phyloP scores from a whole-genome alignment of 2,113 vertebrate species.

The Tachysurus vachellii region DNA sequence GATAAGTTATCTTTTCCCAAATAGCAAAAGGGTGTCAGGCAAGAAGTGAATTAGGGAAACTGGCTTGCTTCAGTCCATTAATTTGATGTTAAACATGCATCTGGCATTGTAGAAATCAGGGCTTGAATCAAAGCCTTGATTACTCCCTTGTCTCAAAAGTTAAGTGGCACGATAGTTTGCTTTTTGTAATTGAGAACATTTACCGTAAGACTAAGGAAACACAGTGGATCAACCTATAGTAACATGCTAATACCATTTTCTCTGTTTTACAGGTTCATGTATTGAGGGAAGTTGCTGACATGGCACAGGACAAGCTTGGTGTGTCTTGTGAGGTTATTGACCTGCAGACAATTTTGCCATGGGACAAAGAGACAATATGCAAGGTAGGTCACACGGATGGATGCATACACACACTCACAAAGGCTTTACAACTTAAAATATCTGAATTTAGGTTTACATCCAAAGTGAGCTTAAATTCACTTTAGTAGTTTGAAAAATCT shows the following conservation, averaged over 20 bases:
- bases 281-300: slow-evolving; percentile 87
- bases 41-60: slow-evolving; percentile 34
- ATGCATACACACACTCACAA: neutral
- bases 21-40: slow-evolving; percentile 1
- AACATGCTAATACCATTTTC: neutral
- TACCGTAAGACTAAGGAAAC: neutral
- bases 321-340: slow-evolving; percentile 97
- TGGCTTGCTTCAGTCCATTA: slow-evolving; percentile 43
- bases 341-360: slow-evolving; percentile 91
- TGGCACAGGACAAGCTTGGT: slow-evolving; percentile 96
- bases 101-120: slow-evolving; percentile 41
- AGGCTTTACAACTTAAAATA: neutral
- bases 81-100: slow-evolving; percentile 29
- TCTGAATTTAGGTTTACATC: neutral
- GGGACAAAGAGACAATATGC: slow-evolving; percentile 92
- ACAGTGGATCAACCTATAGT: neutral
- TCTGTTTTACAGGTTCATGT: slow-evolving; percentile 85
- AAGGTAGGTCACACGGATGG: slow-evolving; percentile 76
- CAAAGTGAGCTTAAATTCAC: neutral
- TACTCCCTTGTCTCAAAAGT: slow-evolving; percentile 7
- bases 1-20: neutral
- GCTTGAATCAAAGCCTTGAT: slow-evolving; percentile 41
- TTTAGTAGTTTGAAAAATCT: slow-evolving; percentile 19
- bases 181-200: too few relatives aligned
- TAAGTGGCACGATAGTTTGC: neutral